Conservation (phyloP, 2,888 invertebrate species). For the Melieria omissa region DNA sequence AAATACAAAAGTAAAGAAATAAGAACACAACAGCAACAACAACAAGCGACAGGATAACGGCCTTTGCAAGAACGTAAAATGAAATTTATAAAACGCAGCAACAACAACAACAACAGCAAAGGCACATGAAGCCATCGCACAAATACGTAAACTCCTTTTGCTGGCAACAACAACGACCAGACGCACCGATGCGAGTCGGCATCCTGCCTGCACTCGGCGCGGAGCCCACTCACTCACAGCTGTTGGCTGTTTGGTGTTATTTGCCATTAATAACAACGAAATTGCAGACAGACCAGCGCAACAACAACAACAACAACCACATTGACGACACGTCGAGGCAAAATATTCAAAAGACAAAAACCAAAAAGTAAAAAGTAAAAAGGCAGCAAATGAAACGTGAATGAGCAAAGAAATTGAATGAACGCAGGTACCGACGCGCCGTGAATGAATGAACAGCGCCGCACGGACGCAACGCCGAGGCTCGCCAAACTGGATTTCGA, state of each 20-base stretch:
- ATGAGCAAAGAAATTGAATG: slow-evolving; percentile 13
- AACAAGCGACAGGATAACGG: no score
- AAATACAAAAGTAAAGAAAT: neutral
- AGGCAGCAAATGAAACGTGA: slow-evolving; percentile 5
- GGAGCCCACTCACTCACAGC: neutral
- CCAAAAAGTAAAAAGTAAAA: neutral
- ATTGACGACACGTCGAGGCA: neutral
- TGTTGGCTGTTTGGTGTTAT: neutral
- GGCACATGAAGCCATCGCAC: neutral
- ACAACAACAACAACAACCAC: neutral
- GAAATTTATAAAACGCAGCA: no score
- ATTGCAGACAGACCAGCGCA: neutral
- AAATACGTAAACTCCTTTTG: neutral
- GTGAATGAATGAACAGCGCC: neutral
- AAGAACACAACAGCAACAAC: no score
- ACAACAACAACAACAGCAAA: neutral
- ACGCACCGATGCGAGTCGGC: neutral
- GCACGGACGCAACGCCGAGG: neutral
- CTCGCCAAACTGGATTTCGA: slow-evolving; percentile 10
- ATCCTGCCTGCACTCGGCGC: neutral
- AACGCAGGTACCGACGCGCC: neutral
- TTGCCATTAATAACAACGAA: slow-evolving; percentile 18
- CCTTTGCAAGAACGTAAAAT: no score
- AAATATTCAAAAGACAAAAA: neutral
- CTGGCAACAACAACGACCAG: neutral